A percentile compares a stretch with the other conserved stretches of the same genome.
Evolutionary conservation across 2,797 vertebrate genomes (phyloP).

Genomic region (Ispidina lecontei): DNA sequence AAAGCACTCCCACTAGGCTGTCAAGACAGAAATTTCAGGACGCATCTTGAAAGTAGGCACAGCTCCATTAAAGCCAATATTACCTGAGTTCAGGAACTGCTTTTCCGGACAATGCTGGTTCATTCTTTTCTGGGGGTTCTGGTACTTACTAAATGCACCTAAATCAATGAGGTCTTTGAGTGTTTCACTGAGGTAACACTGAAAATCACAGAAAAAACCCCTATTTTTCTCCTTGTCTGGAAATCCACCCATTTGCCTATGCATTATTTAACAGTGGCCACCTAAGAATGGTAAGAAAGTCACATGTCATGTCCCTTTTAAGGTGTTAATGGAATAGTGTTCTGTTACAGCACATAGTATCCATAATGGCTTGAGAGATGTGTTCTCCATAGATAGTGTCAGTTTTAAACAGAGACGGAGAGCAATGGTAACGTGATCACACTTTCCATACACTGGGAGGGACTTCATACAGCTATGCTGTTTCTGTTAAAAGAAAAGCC

Average conservation of each 20-base stretch:
- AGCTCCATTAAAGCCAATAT: not conserved
- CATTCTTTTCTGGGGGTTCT: not conserved
- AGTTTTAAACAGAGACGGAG: slow-evolving; percentile 36
- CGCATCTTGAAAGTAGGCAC: not conserved
- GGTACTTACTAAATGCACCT: slow-evolving; percentile 27
- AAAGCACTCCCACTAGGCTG: not conserved
- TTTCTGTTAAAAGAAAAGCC: slow-evolving; percentile 25
- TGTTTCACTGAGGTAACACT: slow-evolving; percentile 56
- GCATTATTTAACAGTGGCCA: slow-evolving; percentile 76
- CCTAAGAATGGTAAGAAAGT: slow-evolving; percentile 69
- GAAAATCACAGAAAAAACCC: slow-evolving; percentile 26
- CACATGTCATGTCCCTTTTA: slow-evolving; percentile 43
- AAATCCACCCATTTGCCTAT: slow-evolving; percentile 31
- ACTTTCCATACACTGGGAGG: not conserved
- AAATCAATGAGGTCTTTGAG: not conserved
- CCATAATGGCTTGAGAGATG: slow-evolving; percentile 67
- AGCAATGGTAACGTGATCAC: slow-evolving; percentile 40
- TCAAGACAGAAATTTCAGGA: not conserved
- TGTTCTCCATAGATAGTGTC: slow-evolving; percentile 67
- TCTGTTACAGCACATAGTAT: slow-evolving; percentile 63
- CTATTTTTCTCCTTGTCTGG: not conserved
- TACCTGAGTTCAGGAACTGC: not conserved
- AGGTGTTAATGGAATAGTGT: slow-evolving; percentile 67
- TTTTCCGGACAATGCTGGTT: not conserved
- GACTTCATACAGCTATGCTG: slow-evolving; percentile 39